Base-by-base conservation (phyloP, 2,113 vertebrate species). In the Perccottus glenii region DNA sequence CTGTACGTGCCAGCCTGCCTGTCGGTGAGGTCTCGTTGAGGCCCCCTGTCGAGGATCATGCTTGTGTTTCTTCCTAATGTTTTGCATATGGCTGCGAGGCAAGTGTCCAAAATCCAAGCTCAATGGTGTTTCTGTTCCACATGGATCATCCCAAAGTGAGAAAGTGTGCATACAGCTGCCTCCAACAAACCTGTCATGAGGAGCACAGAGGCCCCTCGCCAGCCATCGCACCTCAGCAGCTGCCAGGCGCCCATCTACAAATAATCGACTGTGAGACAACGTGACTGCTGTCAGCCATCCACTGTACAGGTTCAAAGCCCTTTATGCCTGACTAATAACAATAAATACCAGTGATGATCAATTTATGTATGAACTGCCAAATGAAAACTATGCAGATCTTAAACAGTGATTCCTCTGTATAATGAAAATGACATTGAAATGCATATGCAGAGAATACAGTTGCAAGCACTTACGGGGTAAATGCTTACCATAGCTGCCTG, bases 111-210 rank as follows among this genome's bases (percentile, higher is more conserved):
- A 70, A 80, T 81, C 59, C 27, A 74, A 84, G 85, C 59, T 84
- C 85, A 88, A 88, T 87, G 60, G 78, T 86, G 85, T 87, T 85
- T 88, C 88, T 88, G 85, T 90, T 90, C 80, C 73, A 77, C 70
- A 65, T 67, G 67, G 82, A 85, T 82, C 82, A 78, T 86, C 85
- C 79, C 47, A 44, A 80, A 75, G 85, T 83, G 77, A 82, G 68
- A 55, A 73, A 70, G 69, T 57, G 51, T 72, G 73, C 62, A 57
- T 64, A 80, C 15, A 40, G 83, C 77, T 77, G 69, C 80, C 67
- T 87, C 72, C 60, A 80, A 86, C 78, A 46, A 82, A 70, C 69
- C 72, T 85, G 78, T 88, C 83, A 85, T 86, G 85, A 88, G 68
- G 80, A 84, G 76, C 49, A 9, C 10, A 8, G 65, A 84, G 80